Conservation (phyloP, 2,888 invertebrate genomes). For the Teleogryllus oceanicus region DNA sequence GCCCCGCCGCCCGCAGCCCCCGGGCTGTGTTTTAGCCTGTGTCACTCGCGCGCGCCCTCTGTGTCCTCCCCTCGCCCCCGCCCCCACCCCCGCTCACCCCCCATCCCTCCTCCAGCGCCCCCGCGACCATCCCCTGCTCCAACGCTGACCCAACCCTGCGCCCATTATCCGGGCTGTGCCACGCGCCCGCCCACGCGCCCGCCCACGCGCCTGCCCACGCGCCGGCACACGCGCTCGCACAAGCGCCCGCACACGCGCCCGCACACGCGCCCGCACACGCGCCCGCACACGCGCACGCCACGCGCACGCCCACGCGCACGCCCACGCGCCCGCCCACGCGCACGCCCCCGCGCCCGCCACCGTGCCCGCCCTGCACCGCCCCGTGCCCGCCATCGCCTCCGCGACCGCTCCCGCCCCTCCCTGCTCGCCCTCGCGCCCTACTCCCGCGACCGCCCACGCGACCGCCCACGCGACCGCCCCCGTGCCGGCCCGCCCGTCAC, state of each 20-base stretch:
- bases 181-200: neutral
- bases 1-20: too few species aligned
- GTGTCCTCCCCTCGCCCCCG: neutral
- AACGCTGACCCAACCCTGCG: neutral
- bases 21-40: too few species aligned
- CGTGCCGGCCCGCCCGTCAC: neutral
- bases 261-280: neutral
- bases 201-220: neutral
- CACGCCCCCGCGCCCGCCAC: neutral
- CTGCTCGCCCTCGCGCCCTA: neutral
- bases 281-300: too few species aligned
- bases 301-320: too few species aligned
- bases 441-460: neutral
- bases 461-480: too few species aligned
- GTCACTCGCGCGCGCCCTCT: too few species aligned
- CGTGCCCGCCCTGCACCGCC: too few species aligned
- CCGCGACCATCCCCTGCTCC: neutral
- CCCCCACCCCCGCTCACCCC: neutral
- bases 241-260: neutral
- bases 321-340: too few species aligned
- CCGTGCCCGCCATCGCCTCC: neutral
- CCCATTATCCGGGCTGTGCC: neutral
- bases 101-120: neutral
- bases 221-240: neutral
- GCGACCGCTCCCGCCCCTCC: neutral